Evolutionary conservation across 64 coral and sea anemone species (phyloP), one percentile per base, ranked within the genome.

Genomic region (Montipora sp.): DNA sequence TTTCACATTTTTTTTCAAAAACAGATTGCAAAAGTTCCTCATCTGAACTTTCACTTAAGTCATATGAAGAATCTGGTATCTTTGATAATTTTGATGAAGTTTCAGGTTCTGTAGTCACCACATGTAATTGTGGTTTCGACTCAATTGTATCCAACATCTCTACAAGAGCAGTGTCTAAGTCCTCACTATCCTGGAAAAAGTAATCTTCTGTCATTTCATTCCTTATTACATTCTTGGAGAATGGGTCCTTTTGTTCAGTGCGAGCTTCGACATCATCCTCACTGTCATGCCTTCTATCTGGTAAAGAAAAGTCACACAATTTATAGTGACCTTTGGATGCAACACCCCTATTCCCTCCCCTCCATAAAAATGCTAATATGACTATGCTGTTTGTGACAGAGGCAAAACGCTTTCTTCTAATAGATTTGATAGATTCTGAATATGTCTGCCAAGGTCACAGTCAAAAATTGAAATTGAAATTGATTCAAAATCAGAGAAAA

Each of bases 61-160:
- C 16, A 14, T 8, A 44, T 10, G 8, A 11, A 14, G 1, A 13
- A 48, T n/a, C 5, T 6, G 1, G 44, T n/a, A 48, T 22, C 16
- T 1, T 5, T 14, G 24, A 60, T 5, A n/a, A 80, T 5, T 66
- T 66, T 14, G 2, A 48, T 19, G 24, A 22, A 82, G 14, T 71
- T 15, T 71, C 68, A 71, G 68, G 20, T 21, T 71, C 20, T 71
- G 20, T 27, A 0, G 3, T 12, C 2, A 11, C 18, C 63, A 21
- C 43, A 15, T 67, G 15, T 71, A 19, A 5, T 11, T n/a, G 15
- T 84, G 5, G 14, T 24, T 22, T 6, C 12, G 63, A 18, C 2
- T 84, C 82, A 12, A 20, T n/a, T 69, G 18, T 67, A 20, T 84
- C 82, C 63, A 70, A 70, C 36, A 71, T 15, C 47, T 70, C 7